Conservation (phyloP, 2,888 invertebrate genomes). For the Crocallis elinguaria region DNA sequence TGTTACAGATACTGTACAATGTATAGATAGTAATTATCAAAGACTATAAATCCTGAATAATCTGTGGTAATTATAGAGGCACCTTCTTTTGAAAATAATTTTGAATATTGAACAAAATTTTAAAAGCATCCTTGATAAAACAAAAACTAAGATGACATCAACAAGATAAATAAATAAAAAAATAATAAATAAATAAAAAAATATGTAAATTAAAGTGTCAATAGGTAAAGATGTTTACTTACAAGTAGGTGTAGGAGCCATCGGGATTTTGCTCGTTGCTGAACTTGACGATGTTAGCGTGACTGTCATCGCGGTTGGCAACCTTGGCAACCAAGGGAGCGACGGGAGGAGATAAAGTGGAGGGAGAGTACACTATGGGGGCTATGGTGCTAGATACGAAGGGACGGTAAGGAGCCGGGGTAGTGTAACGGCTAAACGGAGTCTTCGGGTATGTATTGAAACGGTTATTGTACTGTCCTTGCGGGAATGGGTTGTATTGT, state of each 20-base stretch:
- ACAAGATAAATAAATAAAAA: too few species aligned
- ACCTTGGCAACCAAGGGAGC: slow-evolving; percentile 28
- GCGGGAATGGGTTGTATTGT: slow-evolving; percentile 28
- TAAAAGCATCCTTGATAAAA: too few species aligned
- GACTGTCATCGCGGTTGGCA: slow-evolving; percentile 43
- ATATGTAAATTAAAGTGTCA: neutral
- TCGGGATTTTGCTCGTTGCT: slow-evolving; percentile 78
- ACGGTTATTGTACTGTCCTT: too few species aligned
- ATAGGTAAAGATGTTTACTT: slow-evolving; percentile 44
- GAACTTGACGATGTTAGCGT: slow-evolving; percentile 61
- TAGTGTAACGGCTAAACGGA: too few species aligned
- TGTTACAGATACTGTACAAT: too few species aligned
- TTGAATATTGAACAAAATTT: too few species aligned
- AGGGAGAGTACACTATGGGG: slow-evolving; percentile 18
- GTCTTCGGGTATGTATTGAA: slow-evolving; percentile 19
- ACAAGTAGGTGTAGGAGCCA: slow-evolving; percentile 83
- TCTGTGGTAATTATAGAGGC: too few species aligned
- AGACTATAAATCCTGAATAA: too few species aligned
- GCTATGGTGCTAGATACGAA: slow-evolving; percentile 25
- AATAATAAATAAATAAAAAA: too few species aligned
- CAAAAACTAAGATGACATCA: too few species aligned
- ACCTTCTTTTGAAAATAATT: too few species aligned
- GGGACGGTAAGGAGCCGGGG: slow-evolving; percentile 27
- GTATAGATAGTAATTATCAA: too few species aligned
- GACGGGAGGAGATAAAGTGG: slow-evolving; percentile 9